Conservation (phyloP, 2,113 vertebrate genomes). For the Baryphthengus martii region DNA sequence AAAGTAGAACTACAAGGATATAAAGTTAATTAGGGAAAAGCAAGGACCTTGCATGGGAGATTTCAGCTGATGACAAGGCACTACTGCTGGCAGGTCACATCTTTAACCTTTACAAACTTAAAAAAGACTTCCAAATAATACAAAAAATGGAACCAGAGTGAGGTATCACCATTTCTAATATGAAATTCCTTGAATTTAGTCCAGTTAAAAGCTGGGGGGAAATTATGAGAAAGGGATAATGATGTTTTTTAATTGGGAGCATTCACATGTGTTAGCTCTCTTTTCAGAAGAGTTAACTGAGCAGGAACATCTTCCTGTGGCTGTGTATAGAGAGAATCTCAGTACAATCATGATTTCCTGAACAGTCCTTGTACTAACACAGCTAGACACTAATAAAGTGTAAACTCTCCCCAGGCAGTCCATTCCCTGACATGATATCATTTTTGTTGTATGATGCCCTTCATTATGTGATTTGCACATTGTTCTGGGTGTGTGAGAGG, state of each 20-base stretch:
- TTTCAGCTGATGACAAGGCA: neutral
- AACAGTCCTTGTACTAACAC: neutral
- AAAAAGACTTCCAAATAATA: neutral
- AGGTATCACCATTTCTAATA: neutral
- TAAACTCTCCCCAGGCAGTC: neutral
- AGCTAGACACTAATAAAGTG: neutral
- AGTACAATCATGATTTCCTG: neutral
- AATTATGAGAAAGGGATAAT: neutral
- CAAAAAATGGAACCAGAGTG: neutral
- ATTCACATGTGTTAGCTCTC: neutral
- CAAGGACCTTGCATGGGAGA: neutral
- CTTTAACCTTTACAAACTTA: neutral
- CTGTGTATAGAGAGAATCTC: neutral
- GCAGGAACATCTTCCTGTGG: neutral
- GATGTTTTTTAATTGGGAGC: neutral
- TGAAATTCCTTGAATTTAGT: neutral
- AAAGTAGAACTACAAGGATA: neutral
- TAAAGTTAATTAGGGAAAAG: neutral
- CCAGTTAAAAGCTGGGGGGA: neutral
- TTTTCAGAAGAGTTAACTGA: neutral
- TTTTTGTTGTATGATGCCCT: neutral
- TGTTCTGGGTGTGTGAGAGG: neutral
- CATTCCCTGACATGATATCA: rapidly evolving
- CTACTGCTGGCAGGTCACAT: neutral
- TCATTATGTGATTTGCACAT: neutral